phyloP scores from a whole-genome alignment of 2,888 invertebrate genomes.

The Seira musarum region DNA sequence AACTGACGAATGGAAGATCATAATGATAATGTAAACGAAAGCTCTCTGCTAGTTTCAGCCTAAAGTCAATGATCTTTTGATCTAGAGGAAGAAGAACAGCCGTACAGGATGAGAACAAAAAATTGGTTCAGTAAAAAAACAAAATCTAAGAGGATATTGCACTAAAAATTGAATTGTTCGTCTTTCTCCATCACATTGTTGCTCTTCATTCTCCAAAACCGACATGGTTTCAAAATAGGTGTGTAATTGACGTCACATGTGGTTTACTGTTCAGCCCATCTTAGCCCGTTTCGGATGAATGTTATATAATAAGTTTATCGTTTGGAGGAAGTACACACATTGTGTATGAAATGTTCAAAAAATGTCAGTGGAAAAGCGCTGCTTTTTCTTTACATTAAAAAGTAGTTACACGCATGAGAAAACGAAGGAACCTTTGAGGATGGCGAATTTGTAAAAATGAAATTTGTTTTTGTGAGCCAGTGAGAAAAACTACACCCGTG shows the following conservation, averaged over 20 bases:
- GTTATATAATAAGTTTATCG: too few species aligned
- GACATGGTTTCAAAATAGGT: too few species aligned
- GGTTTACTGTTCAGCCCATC: too few species aligned
- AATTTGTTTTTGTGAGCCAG: background rate
- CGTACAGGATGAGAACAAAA: conserved; percentile 22
- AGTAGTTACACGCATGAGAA: background rate
- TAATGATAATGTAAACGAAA: conserved; percentile 22
- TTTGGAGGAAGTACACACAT: too few species aligned
- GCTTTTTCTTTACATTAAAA: too few species aligned
- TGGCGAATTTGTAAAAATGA: background rate
- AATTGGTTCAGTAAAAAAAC: background rate
- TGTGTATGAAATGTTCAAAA: too few species aligned
- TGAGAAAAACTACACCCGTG: background rate
- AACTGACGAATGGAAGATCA: background rate
- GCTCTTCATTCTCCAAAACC: too few species aligned
- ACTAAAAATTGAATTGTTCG: too few species aligned
- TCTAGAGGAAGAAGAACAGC: conserved; percentile 33
- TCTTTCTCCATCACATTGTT: too few species aligned
- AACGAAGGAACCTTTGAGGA: background rate
- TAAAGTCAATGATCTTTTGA: conserved; percentile 56
- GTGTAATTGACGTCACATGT: too few species aligned
- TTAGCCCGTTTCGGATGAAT: too few species aligned
- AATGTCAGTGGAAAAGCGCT: too few species aligned
- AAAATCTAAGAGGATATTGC: conserved; percentile 6
- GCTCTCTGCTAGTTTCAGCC: background rate